A percentile compares a stretch with the other conserved stretches of the same genome.
Conservation (phyloP, 2,888 invertebrate species). For the Lasius platythorax region DNA sequence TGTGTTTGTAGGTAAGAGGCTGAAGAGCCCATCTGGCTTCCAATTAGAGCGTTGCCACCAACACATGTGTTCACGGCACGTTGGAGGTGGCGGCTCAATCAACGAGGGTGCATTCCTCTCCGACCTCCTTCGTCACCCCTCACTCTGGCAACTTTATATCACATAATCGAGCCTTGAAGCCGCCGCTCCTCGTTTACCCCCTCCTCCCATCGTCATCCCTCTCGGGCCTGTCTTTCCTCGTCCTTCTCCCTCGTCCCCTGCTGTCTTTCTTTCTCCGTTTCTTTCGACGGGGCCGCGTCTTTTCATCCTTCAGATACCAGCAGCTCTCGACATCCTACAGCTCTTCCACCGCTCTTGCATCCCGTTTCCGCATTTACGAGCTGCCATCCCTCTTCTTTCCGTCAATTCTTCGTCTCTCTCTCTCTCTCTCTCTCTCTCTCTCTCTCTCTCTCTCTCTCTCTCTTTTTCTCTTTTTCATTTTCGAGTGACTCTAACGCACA, state of each 20-base stretch:
- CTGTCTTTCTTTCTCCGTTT: conserved; percentile 56
- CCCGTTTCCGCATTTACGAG: conserved; percentile 51
- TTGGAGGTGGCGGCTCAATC: conserved; percentile 80
- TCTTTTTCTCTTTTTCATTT: neutral
- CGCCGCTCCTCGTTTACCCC: conserved; percentile 59
- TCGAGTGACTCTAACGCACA: conserved; percentile 57
- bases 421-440: neutral
- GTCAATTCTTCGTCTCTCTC: conserved; percentile 30
- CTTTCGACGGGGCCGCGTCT: conserved; percentile 57
- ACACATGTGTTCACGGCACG: conserved; percentile 82
- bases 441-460: neutral
- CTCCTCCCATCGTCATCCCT: conserved; percentile 11
- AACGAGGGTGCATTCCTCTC: conserved; percentile 78
- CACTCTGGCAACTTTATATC: conserved; percentile 78
- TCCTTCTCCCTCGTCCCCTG: neutral
- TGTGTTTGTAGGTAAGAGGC: conserved; percentile 75
- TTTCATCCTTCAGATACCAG: conserved; percentile 53
- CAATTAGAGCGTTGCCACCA: conserved; percentile 82
- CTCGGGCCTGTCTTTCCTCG: conserved; percentile 4
- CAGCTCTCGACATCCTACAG: conserved; percentile 11
- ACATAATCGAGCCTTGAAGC: conserved; percentile 78
- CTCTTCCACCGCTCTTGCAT: neutral
- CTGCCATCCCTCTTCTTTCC: conserved; percentile 44
- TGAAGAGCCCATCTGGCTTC: conserved; percentile 82
- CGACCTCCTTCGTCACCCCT: conserved; percentile 72